Percentiles rank a stretch among this genome's conserved stretches.
These are phyloP conservation scores for Turritopsis dohrnii DNA, from an alignment of 30 jellyfish, hydroid and myxozoan species.

Conservation along the genomic window DNA sequence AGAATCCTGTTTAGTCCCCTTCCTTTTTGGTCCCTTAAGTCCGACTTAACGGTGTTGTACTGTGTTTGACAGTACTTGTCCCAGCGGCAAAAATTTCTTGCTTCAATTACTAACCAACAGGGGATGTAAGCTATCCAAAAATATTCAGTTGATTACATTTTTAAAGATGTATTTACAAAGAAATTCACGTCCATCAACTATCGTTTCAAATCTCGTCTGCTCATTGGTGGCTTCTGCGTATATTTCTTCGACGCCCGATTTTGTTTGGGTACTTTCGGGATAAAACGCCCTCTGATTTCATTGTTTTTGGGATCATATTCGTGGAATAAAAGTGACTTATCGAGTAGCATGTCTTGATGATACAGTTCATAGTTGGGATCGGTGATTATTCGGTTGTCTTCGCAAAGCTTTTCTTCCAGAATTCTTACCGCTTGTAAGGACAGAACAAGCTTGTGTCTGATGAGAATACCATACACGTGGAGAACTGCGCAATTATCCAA, in stretches of 20 bases:
- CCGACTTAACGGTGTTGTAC: no score
- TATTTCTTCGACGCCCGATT: not conserved
- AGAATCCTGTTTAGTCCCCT: no score
- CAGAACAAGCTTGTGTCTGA: conserved; percentile 63
- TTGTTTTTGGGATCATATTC: conserved; percentile 34
- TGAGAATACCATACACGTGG: conserved; percentile 73
- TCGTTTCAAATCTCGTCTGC: conserved; percentile 36
- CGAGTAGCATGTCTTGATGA: conserved; percentile 46
- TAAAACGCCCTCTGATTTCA: conserved; percentile 26
- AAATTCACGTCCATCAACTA: not conserved
- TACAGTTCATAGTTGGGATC: conserved; percentile 62
- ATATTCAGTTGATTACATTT: not conserved
- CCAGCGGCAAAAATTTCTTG: no score
- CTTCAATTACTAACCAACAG: no score
- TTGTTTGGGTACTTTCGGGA: conserved; percentile 25
- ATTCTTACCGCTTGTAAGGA: conserved; percentile 80
- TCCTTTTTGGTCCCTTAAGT: no score
- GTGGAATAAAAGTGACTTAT: conserved; percentile 17
- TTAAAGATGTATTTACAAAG: not conserved
- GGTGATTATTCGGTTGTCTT: conserved; percentile 81
- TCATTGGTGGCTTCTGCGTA: conserved; percentile 27
- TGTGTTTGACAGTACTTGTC: no score
- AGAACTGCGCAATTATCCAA: no score
- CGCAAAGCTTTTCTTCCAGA: conserved; percentile 87
- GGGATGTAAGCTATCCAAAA: not conserved